A percentile compares a stretch with the other conserved stretches of the same genome.
These are phyloP conservation scores for Rousettus madagascariensis DNA, from an alignment of 2,797 vertebrate species.

Conservation along the genomic window DNA sequence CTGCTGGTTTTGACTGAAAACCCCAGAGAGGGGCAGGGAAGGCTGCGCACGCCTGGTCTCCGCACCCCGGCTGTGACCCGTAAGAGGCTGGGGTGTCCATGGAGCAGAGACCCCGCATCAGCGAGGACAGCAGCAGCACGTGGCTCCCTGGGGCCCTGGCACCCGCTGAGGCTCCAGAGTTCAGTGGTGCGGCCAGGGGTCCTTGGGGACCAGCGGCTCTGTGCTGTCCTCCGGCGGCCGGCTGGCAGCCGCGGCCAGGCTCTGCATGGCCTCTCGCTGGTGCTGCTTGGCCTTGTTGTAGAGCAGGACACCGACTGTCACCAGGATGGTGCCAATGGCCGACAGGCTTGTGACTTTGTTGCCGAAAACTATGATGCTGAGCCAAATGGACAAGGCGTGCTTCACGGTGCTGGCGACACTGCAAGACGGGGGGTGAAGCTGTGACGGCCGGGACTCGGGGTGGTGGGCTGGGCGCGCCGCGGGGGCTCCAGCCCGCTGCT, in stretches of 20 bases:
- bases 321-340: constrained; percentile 90
- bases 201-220: constrained; percentile 64
- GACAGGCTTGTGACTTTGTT: constrained; percentile 94
- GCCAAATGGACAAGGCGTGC: constrained; percentile 96
- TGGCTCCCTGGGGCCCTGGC: rapidly evolving
- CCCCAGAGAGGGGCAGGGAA: neutral
- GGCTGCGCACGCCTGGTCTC: neutral
- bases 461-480: no score
- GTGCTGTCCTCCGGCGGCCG: neutral
- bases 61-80: neutral
- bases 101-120: rapidly evolving
- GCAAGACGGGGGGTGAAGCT: neutral
- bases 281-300: constrained; percentile 95
- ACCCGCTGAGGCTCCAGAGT: rapidly evolving
- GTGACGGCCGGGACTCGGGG: neutral
- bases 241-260: constrained; percentile 78
- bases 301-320: constrained; percentile 92
- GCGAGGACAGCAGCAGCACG: rapidly evolving
- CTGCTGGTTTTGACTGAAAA: neutral
- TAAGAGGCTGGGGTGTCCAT: no score
- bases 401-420: constrained; percentile 98
- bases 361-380: constrained; percentile 96
- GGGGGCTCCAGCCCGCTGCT: no score
- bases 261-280: constrained; percentile 88
- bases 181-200: constrained; percentile 73